A percentile compares a stretch with the other conserved stretches of the same genome.
Evolutionary conservation across 2,888 invertebrate species (phyloP).

Genomic region (Limenitis camilla): DNA sequence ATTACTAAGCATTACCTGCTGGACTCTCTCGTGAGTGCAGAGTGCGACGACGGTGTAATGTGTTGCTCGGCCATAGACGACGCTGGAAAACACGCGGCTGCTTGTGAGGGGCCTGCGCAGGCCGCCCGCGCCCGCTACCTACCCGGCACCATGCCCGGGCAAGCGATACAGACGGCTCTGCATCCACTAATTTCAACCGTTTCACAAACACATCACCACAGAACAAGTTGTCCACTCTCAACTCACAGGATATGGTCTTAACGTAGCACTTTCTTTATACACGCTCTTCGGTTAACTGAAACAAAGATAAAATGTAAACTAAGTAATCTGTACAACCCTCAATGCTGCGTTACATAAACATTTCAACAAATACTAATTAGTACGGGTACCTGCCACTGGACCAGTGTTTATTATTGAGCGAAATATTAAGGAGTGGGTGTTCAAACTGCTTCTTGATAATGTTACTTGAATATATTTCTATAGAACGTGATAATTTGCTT

Average conservation of each 20-base stretch:
- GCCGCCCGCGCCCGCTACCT: constrained; percentile 75
- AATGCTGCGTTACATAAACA: constrained; percentile 71
- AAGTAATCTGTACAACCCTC: constrained; percentile 58
- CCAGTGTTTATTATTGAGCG: constrained; percentile 25
- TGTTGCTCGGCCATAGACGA: constrained; percentile 94
- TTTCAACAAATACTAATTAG: constrained; percentile 45
- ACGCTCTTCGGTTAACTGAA: constrained; percentile 54
- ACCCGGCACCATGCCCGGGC: constrained; percentile 73
- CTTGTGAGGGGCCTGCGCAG: constrained; percentile 73
- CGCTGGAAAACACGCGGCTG: constrained; percentile 80
- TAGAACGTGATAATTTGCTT: constrained; percentile 2
- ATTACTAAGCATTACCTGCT: constrained; percentile 48
- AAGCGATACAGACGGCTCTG: constrained; percentile 54
- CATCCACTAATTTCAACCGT: constrained; percentile 50
- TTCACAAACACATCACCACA: constrained; percentile 37
- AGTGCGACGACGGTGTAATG: constrained; percentile 83
- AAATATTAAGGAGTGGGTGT: neutral
- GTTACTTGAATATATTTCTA: neutral
- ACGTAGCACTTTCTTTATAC: constrained; percentile 34
- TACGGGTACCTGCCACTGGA: constrained; percentile 50
- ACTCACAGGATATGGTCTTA: constrained; percentile 34
- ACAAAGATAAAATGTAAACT: constrained; percentile 61
- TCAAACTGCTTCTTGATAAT: neutral
- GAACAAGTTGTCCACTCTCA: constrained; percentile 30
- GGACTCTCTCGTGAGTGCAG: constrained; percentile 82